Percentiles rank a stretch among this genome's conserved stretches.
These are phyloP conservation scores for Nannoperca obscura DNA, from an alignment of 2,797 vertebrate genomes.

Conservation along the genomic window DNA sequence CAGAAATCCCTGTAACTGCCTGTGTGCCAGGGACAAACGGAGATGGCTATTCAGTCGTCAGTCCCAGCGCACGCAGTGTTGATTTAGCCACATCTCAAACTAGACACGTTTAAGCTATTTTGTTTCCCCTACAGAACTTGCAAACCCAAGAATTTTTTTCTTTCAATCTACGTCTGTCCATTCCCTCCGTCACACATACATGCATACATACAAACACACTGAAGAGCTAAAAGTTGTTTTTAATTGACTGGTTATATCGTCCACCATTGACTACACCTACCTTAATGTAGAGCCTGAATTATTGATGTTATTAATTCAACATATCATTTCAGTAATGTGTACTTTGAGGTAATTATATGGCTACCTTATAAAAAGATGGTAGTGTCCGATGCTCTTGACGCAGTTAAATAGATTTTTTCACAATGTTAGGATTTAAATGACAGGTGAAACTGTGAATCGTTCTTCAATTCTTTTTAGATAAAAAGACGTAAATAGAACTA, in stretches of 20 bases:
- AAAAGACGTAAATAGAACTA: not conserved
- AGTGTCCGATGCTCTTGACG: not conserved
- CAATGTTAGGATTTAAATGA: not conserved
- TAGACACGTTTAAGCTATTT: constrained; percentile 75
- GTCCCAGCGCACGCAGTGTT: constrained; percentile 76
- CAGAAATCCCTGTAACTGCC: constrained; percentile 74
- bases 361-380: not conserved
- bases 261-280: not conserved
- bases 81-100: constrained; percentile 75
- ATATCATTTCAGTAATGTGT: not conserved
- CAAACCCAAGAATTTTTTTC: constrained; percentile 49
- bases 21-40: constrained; percentile 74
- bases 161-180: constrained; percentile 16
- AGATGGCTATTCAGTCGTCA: constrained; percentile 71
- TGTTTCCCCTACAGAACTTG: constrained; percentile 34
- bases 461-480: not conserved
- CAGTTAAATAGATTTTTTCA: not conserved
- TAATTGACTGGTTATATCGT: not conserved
- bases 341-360: not conserved
- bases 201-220: not conserved
- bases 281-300: not conserved
- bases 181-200: not conserved
- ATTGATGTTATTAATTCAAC: constrained; percentile 4
- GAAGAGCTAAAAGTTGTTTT: constrained; percentile 4
- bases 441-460: not conserved